Evolutionary conservation across 2,888 invertebrate species (phyloP).

Genomic region (Cantharis flavilabris): DNA sequence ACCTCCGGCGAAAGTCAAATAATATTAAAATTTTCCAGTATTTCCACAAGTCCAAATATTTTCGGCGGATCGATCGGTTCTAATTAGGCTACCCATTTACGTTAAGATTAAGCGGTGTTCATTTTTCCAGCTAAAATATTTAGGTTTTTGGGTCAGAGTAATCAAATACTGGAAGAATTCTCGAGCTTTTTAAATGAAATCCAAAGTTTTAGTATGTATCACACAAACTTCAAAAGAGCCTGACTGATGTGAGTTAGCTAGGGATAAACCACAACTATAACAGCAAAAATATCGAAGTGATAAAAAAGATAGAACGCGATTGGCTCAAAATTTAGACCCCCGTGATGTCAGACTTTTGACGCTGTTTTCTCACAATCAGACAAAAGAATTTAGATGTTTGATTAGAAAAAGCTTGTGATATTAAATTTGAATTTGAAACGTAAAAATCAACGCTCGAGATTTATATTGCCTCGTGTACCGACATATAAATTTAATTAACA

Average conservation of each 20-base stretch:
- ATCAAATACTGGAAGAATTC: background rate
- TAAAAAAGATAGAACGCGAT: background rate
- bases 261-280: background rate
- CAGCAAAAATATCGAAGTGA: background rate
- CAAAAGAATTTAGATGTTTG: background rate
- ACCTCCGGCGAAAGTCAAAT: background rate
- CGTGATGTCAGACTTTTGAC: background rate
- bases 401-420: background rate
- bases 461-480: background rate
- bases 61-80: background rate
- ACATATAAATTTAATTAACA: background rate
- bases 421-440: background rate
- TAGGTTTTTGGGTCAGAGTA: background rate
- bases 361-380: background rate
- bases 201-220: background rate
- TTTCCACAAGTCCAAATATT: background rate
- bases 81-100: background rate
- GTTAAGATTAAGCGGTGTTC: background rate
- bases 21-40: background rate
- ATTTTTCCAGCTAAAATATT: background rate
- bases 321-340: background rate
- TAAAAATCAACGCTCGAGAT: background rate
- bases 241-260: background rate
- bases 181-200: background rate
- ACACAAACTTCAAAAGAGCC: background rate